A percentile compares a stretch with the other conserved stretches of the same genome.
Evolutionary conservation across 2,113 vertebrate genomes (phyloP).

Genomic region (Dipodomys merriami): DNA sequence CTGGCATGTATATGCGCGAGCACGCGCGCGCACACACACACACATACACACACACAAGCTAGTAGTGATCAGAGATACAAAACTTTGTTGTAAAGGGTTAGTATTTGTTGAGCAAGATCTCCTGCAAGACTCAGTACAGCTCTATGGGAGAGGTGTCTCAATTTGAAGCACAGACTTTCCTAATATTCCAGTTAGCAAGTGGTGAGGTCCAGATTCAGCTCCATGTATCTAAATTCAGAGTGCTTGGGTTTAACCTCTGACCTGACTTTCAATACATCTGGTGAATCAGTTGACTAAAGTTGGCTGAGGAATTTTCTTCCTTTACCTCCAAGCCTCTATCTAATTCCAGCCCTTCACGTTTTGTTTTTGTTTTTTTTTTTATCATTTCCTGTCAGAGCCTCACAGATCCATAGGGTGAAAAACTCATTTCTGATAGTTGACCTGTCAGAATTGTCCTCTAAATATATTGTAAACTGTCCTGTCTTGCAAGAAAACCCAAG

Average conservation of each 20-base stretch:
- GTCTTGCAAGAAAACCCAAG: not conserved
- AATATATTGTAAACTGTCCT: not conserved
- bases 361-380: not conserved
- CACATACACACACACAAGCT: too few species aligned
- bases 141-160: not conserved
- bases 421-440: not conserved
- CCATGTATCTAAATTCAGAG: too few species aligned
- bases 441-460: not conserved
- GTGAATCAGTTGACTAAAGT: not conserved
- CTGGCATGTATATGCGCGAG: too few species aligned
- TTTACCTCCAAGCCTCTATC: not conserved
- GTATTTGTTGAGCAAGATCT: not conserved
- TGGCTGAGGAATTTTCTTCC: not conserved
- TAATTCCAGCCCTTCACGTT: not conserved
- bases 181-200: not conserved
- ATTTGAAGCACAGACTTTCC: not conserved
- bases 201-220: not conserved
- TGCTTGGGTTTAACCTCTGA: too few species aligned
- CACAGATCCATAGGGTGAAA: not conserved
- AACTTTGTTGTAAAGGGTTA: not conserved
- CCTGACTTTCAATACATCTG: too few species aligned
- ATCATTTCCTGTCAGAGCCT: not conserved
- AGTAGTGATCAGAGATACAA: not conserved
- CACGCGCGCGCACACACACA: too few species aligned
- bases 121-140: fast-evolving